Evolutionary conservation across 2,113 vertebrate genomes (phyloP).

Genomic region (Psophia crepitans): DNA sequence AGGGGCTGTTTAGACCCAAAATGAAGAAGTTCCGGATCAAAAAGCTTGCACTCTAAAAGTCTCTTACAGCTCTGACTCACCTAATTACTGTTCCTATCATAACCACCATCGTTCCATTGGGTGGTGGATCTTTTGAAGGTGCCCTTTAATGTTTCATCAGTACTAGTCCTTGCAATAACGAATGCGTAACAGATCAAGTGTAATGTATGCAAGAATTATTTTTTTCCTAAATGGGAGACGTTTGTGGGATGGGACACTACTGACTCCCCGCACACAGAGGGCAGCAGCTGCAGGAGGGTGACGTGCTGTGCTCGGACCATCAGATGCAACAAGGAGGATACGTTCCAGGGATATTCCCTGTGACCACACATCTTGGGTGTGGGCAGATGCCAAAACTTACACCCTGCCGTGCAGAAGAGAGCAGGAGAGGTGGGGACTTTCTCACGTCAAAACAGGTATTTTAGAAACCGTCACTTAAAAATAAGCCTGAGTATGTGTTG

Average conservation of each 20-base stretch:
- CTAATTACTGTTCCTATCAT: conserved; percentile 1
- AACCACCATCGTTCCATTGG: background rate
- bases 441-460: background rate
- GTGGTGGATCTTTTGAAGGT: conserved; percentile 20
- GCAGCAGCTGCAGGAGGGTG: background rate
- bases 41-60: background rate
- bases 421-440: background rate
- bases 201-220: background rate
- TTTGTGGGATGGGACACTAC: background rate
- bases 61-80: background rate
- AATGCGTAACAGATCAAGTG: background rate
- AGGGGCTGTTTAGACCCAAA: background rate
- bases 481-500: background rate
- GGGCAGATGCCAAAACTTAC: background rate
- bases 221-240: background rate
- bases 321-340: background rate
- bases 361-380: background rate
- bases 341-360: background rate
- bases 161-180: background rate
- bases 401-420: background rate
- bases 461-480: background rate
- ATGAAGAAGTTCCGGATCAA: background rate
- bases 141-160: conserved; percentile 23
- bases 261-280: fast-evolving
- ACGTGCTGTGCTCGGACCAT: fast-evolving